Evolutionary conservation across 2,113 vertebrate genomes (phyloP).

Genomic region (Paramisgurnus dabryanus): DNA sequence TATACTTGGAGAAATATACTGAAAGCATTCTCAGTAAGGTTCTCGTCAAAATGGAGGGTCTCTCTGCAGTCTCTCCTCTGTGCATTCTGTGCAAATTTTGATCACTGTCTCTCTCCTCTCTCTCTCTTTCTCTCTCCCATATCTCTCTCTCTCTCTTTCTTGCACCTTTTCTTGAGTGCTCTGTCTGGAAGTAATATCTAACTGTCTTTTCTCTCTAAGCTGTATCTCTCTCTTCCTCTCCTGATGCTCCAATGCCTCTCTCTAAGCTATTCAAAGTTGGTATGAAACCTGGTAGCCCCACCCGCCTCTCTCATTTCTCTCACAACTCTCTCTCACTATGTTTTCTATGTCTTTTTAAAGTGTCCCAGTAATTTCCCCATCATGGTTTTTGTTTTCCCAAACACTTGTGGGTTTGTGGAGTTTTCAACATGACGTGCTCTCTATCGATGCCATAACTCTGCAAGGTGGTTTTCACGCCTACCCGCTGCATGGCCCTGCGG

Average conservation of each 20-base stretch:
- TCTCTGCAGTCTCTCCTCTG: conserved; percentile 82
- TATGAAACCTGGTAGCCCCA: conserved; percentile 83
- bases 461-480: conserved; percentile 72
- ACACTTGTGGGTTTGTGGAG: conserved; percentile 57
- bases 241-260: conserved; percentile 73
- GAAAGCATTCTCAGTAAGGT: conserved; percentile 69
- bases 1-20: conserved; percentile 50
- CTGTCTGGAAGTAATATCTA: conserved; percentile 56
- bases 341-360: conserved; percentile 45
- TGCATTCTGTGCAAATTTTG: conserved; percentile 84
- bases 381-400: conserved; percentile 50
- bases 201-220: conserved; percentile 64
- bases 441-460: conserved; percentile 64
- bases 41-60: conserved; percentile 80
- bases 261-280: conserved; percentile 77
- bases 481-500: conserved; percentile 72
- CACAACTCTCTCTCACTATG: conserved; percentile 32
- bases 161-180: conserved; percentile 60
- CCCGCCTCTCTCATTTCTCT: conserved; percentile 44
- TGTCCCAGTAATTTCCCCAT: conserved; percentile 51
- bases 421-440: conserved; percentile 59
- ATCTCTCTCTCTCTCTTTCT: conserved; percentile 61
- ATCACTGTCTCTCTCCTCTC: conserved; percentile 74
- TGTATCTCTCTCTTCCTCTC: conserved; percentile 72
- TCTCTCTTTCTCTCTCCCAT: conserved; percentile 55